Evolutionary conservation across 2,797 vertebrate genomes (phyloP).

Genomic region (Pseudochirops cupreus): DNA sequence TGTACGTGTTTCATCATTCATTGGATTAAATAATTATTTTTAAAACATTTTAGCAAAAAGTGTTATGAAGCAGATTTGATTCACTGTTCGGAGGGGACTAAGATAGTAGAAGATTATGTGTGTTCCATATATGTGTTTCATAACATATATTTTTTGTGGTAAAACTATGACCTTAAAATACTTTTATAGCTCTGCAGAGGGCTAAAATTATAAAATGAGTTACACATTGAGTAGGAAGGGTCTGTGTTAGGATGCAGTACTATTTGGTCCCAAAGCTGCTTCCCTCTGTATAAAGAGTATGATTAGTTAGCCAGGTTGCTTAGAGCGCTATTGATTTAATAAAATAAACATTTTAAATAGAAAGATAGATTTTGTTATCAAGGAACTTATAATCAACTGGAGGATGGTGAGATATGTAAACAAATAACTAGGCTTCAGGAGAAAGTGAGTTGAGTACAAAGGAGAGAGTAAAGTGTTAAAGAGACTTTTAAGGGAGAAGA

Average conservation of each 20-base stretch:
- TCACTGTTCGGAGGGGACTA: neutral
- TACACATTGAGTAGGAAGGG: neutral
- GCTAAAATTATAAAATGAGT: neutral
- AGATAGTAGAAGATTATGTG: neutral
- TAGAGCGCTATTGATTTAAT: neutral
- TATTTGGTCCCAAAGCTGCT: neutral
- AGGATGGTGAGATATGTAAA: neutral
- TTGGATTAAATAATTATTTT: neutral
- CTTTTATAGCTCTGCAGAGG: neutral
- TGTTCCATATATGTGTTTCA: neutral
- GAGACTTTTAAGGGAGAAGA: neutral
- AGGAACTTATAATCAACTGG: neutral
- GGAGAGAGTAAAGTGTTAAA: neutral
- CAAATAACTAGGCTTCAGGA: neutral
- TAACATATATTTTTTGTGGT: neutral
- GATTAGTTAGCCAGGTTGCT: neutral
- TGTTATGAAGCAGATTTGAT: neutral
- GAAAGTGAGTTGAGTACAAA: neutral
- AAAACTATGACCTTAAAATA: neutral
- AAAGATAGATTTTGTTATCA: neutral
- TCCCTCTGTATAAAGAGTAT: neutral
- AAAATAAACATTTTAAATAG: neutral
- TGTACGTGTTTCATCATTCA: neutral
- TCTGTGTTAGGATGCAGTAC: neutral
- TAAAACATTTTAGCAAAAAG: neutral